Base-by-base conservation (phyloP, 2,888 invertebrate genomes). In the Agriopis aurantiaria region DNA sequence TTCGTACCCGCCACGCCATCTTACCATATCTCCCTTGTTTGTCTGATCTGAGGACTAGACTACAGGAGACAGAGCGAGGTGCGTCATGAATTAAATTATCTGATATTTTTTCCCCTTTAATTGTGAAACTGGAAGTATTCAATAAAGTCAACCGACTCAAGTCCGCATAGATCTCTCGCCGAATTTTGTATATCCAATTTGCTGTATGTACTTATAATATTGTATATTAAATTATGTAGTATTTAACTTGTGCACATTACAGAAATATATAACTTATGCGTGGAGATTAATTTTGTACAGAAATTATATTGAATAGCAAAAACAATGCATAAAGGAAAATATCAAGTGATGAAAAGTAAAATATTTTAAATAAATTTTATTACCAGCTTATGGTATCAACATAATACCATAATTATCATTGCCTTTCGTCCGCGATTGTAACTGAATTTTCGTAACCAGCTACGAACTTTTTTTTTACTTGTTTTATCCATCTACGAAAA, bases 141-240 rank as follows among this genome's bases (percentile, higher is more conserved):
- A 52, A 40, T 55, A 11, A 40, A 40, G 55, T 53, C 53, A 11
- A 53, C 40, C 43, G 41, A 14, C 14, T 59, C 23, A 61, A 46
- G 48, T 33, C 57, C 61, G 51, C 55, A 61, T 49, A 51, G 77
- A 78, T 80, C 76, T 78, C 78, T 61, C 65, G 61, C 71, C 74
- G 71, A 80, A 74, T 76, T 77, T 66, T 70, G 48, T 62, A 53
- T 66, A 72, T 67, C 53, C 46, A 51, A 60, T 61, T 61, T 40
- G 23, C 63, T 69, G 62, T 68, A 60, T 68, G 60, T 73, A 69
- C 69, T 69, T 72, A 69, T 49, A 63, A 63, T 61, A 23, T 64
- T 71, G 67, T 59, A 68, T 61, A 71, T 70, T 69, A 74, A 52
- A 61, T 66, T 69, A 46, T 68, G 48, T 71, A 68, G 43, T 53